Percentiles rank a stretch among this genome's conserved stretches.
These are phyloP conservation scores for Dryobota labecula DNA, from an alignment of 2,888 invertebrate species.

Conservation along the genomic window DNA sequence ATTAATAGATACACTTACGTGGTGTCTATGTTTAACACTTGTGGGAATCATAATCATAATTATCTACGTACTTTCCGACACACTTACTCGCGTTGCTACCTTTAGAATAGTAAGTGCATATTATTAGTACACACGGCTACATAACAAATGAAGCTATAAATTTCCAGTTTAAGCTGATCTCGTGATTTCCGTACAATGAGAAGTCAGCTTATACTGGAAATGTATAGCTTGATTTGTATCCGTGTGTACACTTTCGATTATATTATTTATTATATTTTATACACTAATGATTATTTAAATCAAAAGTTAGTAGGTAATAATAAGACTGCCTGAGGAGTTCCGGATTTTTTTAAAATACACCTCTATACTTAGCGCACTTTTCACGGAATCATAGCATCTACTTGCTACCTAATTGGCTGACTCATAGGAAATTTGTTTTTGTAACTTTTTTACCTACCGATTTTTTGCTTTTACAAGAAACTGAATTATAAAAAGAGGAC, in stretches of 20 bases:
- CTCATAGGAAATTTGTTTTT: slow-evolving; percentile 31
- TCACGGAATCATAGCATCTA: slow-evolving; percentile 12
- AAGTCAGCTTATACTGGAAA: no score
- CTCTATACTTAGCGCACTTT: slow-evolving; percentile 12
- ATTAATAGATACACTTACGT: background rate
- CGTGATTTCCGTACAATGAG: no score
- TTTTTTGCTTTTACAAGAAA: slow-evolving; percentile 7
- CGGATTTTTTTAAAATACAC: background rate
- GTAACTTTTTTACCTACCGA: background rate
- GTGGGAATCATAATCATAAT: background rate
- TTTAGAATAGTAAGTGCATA: background rate
- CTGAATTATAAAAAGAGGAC: slow-evolving; percentile 24
- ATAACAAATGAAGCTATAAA: no score
- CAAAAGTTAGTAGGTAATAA: slow-evolving; percentile 5
- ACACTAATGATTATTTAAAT: slow-evolving; percentile 5
- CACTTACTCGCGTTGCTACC: background rate
- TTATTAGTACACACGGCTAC: background rate
- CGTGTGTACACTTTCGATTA: no score
- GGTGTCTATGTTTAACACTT: background rate
- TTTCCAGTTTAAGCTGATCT: no score
- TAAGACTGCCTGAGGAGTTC: background rate
- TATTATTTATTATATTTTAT: background rate
- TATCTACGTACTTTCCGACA: background rate
- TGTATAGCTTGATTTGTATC: no score
- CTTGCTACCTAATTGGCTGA: slow-evolving; percentile 23